Evolutionary conservation across 1,140 invertebrate genomes (phyloP), one percentile per base, ranked within the genome.

Genomic region (Zelostemma sp.): DNA sequence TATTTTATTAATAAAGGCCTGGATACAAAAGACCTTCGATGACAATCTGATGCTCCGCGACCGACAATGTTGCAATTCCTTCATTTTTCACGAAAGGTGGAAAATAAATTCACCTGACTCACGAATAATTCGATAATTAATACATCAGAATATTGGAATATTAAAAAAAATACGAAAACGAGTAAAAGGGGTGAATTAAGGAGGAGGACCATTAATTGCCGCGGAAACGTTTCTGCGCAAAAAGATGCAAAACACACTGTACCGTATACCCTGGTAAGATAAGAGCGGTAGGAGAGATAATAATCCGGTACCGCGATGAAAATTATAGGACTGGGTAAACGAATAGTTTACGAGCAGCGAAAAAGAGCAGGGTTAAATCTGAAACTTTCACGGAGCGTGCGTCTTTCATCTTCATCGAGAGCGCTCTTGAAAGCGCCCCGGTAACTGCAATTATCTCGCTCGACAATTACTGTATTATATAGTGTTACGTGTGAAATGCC

Each of bases 291-390:
- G 62, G 61, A 62, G 11, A 55, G 75, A 79, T 81, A 80, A 81
- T 80, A 76, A 80, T 77, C 72, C 74, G 73, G 76, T 77, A 77
- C 78, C 78, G 69, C 73, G 77, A 80, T 83, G 75, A 75, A 83
- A 82, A 84, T 84, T 84, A 84, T 83, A 84, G 81, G 77, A 80
- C 74, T 74, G 74, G 77, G 81, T 83, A 82, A 84, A 81, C 82
- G 82, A 82, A 83, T 84, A 83, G 82, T 84, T 84, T 84, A 83
- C 81, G 80, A 83, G 80, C 80, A 83, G 80, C 82, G 81, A 84
- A 83, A 84, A 82, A 79, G 77, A 79, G 73, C 76, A 68, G 75
- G 73, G 72, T 75, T 77, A 84, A 82, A 80, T 79, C 76, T 69
- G 61, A 69, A 67, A 66, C 68, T 64, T 70, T 48, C 57, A 59